phyloP scores from a whole-genome alignment of 2,888 invertebrate genomes.

The Crossocerus cetratus region DNA sequence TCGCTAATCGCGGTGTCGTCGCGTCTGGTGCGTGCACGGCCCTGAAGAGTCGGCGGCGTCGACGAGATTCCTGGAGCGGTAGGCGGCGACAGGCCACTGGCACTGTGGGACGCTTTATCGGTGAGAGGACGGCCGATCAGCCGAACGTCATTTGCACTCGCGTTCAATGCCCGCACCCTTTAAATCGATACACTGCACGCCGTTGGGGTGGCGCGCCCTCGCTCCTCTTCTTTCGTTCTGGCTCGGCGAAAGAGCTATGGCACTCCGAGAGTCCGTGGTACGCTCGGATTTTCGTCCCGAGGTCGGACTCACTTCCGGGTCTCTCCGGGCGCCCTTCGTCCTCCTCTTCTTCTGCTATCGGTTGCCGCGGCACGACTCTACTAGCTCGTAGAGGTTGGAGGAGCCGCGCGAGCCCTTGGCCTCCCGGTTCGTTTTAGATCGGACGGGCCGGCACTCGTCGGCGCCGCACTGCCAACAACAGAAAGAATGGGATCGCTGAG shows the following conservation, averaged over 20 bases:
- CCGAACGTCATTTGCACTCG: neutral
- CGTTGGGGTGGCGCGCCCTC: neutral
- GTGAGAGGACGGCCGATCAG: neutral
- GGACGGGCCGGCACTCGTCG: conserved; percentile 23
- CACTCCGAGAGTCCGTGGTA: conserved; percentile 17
- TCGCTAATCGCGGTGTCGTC: neutral
- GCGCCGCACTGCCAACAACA: conserved; percentile 30
- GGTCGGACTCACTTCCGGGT: conserved; percentile 19
- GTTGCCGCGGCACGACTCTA: neutral
- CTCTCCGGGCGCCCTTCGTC: neutral
- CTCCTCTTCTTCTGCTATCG: conserved; percentile 11
- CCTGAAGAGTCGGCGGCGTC: too few relatives aligned
- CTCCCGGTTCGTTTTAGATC: neutral
- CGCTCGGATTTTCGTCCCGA: conserved; percentile 13
- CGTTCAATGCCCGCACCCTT: conserved; percentile 6
- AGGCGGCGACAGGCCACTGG: neutral
- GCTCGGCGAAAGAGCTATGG: conserved; percentile 11
- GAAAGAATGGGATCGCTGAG: conserved; percentile 9
- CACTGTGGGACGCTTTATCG: neutral
- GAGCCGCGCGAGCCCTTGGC: too few relatives aligned
- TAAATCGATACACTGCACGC: conserved; percentile 5
- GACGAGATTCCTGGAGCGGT: neutral
- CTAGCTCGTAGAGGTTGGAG: too few relatives aligned
- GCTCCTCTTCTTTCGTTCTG: neutral
- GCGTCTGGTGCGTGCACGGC: neutral